Evolutionary conservation across 2,797 vertebrate species (phyloP), one percentile per base, ranked within the genome.

Genomic region (Anguilla megastoma): DNA sequence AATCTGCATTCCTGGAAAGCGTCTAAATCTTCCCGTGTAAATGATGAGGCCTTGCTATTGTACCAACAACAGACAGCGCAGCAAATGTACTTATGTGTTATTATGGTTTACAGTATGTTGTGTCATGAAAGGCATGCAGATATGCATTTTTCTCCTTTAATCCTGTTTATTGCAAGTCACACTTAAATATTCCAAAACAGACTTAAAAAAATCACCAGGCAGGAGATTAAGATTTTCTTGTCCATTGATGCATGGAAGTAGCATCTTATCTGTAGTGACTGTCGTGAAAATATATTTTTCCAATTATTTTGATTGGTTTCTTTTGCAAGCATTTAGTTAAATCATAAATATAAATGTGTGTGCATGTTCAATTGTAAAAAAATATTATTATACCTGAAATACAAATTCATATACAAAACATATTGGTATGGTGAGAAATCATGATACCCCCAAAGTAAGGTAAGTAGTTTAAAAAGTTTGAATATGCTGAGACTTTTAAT

Each of bases 1-100:
- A 82, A 82, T 82, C 79, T 82, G 41, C 8, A n/a, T 82, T 82
- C 79, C 45, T 82, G 79, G 45, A 82, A 82, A 82, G 79, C 41
- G 16, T 36, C 79, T 82, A 24, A 48, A 48, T 82, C 45, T 48
- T 82, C 21, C 24, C 24, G 79, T 50, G 21, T 24, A 45, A 50
- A 82, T 12, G 45, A 50, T 8, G 45, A 50, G 2, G 79, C 45
- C 45, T 3, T 10, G 24, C 41, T 82, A 50, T 45, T 50, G 18
- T 82, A 82, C 45, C 41, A 82, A 50, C 45, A 82, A 50, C 5
- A 33, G 71, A 76, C 71, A 50, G 74, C 14, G 36, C 16, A 41
- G 36, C 14, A 45, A 79, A 79, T 41, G 16, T 79, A 41, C 5
- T 82, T 21, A 50, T 24, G 21, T 50, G 50, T 12, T n/a, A 82